Evolutionary conservation across 2,888 invertebrate species (phyloP).

Genomic region (Acronicta psi): DNA sequence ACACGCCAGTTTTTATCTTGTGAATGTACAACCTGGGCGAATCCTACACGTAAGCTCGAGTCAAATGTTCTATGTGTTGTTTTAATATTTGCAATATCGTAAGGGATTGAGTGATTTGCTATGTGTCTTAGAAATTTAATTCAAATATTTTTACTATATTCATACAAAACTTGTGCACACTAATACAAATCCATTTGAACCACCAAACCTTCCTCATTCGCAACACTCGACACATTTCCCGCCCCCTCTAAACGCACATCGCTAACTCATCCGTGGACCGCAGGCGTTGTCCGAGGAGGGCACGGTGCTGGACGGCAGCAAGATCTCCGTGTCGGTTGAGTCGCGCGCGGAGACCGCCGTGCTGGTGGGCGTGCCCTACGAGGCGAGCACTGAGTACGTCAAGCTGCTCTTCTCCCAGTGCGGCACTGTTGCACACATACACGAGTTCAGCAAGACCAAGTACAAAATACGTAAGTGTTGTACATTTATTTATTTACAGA

Average conservation of each 20-base stretch:
- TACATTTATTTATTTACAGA: not conserved
- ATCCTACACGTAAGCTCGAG: no score
- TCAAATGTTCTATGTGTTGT: no score
- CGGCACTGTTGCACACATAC: conserved; percentile 84
- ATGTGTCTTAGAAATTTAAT: no score
- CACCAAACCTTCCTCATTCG: not conserved
- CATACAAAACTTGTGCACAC: not conserved
- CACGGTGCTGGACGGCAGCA: conserved; percentile 74
- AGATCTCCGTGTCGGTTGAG: conserved; percentile 80
- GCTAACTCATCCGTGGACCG: conserved; percentile 4
- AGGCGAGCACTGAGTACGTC: conserved; percentile 84
- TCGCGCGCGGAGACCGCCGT: conserved; percentile 85
- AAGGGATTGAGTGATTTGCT: no score
- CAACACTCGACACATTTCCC: not conserved
- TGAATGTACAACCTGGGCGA: no score
- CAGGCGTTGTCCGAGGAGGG: conserved; percentile 84
- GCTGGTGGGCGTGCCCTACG: conserved; percentile 86
- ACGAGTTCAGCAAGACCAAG: conserved; percentile 88
- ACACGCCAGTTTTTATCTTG: no score
- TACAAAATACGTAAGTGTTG: conserved; percentile 83
- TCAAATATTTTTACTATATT: no score
- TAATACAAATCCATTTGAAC: not conserved
- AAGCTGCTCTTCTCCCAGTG: conserved; percentile 81
- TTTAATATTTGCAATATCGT: no score
- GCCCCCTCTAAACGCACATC: not conserved